Conservation (phyloP, 2,797 vertebrate genomes). For the Pogonophryne albipinna region DNA sequence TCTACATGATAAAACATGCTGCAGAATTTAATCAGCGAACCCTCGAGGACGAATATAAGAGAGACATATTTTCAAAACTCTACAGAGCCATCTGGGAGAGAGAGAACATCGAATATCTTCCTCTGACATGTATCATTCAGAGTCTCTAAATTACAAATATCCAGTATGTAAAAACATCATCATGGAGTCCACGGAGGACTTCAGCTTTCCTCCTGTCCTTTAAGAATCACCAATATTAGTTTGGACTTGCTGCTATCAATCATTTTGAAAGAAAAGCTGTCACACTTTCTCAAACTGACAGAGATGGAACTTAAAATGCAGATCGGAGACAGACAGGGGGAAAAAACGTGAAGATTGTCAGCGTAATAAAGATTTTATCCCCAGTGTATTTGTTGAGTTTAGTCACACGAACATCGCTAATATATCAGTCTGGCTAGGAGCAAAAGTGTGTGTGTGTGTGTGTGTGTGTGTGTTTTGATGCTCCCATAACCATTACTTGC, state of each 20-base stretch:
- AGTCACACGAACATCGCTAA: constrained; percentile 19
- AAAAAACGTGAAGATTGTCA: constrained; percentile 18
- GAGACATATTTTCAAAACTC: not conserved
- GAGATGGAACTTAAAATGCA: constrained; percentile 25
- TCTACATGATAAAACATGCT: not conserved
- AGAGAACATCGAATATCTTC: not conserved
- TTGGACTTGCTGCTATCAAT: constrained; percentile 37
- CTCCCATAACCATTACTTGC: constrained; percentile 92
- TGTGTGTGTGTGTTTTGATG: constrained; percentile 89
- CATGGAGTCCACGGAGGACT: not conserved
- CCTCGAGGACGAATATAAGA: not conserved
- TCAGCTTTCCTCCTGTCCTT: not conserved
- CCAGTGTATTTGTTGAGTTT: constrained; percentile 24
- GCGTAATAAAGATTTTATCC: constrained; percentile 42
- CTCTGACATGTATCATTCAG: constrained; percentile 6
- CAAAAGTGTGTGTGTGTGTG: constrained; percentile 23
- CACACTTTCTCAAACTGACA: constrained; percentile 10
- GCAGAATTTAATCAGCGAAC: constrained; percentile 4
- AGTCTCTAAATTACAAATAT: not conserved
- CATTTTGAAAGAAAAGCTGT: constrained; percentile 13
- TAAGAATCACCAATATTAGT: constrained; percentile 12
- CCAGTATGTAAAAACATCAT: constrained; percentile 7
- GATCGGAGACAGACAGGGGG: constrained; percentile 2
- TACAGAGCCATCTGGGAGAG: not conserved
- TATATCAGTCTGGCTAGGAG: constrained; percentile 29